Conservation (phyloP, 2,113 vertebrate genomes). For the Tetraodon nigroviridis region DNA sequence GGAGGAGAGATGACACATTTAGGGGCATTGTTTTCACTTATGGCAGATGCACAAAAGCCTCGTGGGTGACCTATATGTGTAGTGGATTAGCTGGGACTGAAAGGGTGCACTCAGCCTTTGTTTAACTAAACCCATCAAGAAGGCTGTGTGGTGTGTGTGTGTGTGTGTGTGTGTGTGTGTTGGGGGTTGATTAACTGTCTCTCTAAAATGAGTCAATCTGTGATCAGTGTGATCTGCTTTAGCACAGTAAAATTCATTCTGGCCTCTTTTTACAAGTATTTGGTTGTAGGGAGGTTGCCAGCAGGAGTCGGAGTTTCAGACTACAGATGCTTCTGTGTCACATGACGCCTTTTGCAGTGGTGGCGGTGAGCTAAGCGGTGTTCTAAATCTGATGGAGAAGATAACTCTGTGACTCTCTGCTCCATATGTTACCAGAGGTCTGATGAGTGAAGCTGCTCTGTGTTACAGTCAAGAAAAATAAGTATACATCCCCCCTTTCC, state of each 20-base stretch:
- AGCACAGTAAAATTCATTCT: not conserved
- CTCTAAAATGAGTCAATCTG: constrained; percentile 4
- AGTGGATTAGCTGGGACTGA: constrained; percentile 44
- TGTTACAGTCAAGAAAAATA: no score
- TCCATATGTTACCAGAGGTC: no score
- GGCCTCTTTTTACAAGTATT: not conserved
- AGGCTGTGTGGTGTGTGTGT: not conserved
- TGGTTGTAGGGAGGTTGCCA: not conserved
- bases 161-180: not conserved
- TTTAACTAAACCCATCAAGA: constrained; percentile 10
- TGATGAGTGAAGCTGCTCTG: no score
- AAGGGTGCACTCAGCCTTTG: constrained; percentile 30
- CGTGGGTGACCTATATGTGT: constrained; percentile 59
- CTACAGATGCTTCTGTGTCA: no score
- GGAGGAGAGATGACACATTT: constrained; percentile 41
- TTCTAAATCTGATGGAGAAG: not conserved
- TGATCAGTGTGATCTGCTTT: constrained; percentile 3
- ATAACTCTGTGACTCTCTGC: no score
- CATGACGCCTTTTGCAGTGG: not conserved
- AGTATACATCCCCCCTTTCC: no score
- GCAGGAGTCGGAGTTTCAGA: no score
- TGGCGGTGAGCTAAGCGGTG: not conserved
- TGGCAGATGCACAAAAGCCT: constrained; percentile 56
- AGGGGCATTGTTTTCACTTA: constrained; percentile 53
- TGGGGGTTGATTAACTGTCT: constrained; percentile 12